phyloP scores from a whole-genome alignment of 37 sponge, comb jelly and placozoan species.

The Tethya wilhelma region DNA sequence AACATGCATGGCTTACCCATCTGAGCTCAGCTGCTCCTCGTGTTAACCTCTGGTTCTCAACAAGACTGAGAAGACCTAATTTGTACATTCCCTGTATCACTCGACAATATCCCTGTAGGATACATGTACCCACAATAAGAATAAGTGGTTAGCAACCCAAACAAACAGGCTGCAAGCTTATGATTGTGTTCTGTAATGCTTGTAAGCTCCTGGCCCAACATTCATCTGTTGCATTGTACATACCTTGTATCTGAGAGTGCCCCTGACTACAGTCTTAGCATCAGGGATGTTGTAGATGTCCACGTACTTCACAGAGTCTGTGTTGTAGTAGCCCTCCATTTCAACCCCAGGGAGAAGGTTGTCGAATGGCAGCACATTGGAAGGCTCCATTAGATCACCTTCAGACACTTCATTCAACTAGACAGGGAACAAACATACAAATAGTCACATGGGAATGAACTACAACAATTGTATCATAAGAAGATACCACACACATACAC shows the following conservation, averaged over 20 bases:
- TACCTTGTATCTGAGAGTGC: slow-evolving; percentile 91
- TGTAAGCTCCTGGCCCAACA: too few relatives aligned
- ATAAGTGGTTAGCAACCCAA: too few relatives aligned
- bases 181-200: too few relatives aligned
- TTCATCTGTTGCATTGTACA: background rate
- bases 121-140: background rate
- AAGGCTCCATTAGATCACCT: slow-evolving; percentile 44
- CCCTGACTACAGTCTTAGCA: slow-evolving; percentile 80
- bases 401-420: slow-evolving; percentile 50
- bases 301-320: slow-evolving; percentile 82
- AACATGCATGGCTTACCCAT: slow-evolving; percentile 72
- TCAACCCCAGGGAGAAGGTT: slow-evolving; percentile 43
- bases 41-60: slow-evolving; percentile 54
- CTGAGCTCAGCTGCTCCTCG: slow-evolving; percentile 38
- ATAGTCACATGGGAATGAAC: too few relatives aligned
- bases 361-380: background rate
- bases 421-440: background rate
- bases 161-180: too few relatives aligned
- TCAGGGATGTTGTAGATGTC: slow-evolving; percentile 78
- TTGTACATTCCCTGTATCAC: slow-evolving; percentile 23
- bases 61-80: slow-evolving; percentile 66
- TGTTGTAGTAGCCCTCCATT: slow-evolving; percentile 87
- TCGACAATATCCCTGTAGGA: slow-evolving; percentile 58
- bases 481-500: too few relatives aligned
- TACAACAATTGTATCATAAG: too few relatives aligned